These are phyloP conservation scores for Hipparchia sbordonii DNA, from an alignment of 2,888 invertebrate species.

Conservation along the genomic window DNA sequence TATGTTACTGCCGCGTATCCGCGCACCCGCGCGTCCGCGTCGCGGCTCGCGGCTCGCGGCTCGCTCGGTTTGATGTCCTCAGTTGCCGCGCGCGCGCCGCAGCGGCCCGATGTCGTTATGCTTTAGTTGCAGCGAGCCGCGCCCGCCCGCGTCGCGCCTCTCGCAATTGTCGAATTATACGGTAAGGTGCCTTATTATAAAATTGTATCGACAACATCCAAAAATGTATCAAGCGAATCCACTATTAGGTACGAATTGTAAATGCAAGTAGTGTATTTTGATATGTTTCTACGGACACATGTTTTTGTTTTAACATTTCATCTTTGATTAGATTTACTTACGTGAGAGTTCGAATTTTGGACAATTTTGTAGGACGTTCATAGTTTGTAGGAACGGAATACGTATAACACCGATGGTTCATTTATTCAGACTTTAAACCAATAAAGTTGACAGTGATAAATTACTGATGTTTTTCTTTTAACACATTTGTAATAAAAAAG, in stretches of 20 bases:
- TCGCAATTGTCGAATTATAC: background rate
- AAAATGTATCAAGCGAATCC: conserved; percentile 35
- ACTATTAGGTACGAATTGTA: conserved; percentile 39
- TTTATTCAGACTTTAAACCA: conserved; percentile 38
- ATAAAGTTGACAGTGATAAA: conserved; percentile 42
- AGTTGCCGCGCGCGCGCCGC: background rate
- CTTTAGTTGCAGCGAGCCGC: conserved; percentile 3
- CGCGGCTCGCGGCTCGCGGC: background rate
- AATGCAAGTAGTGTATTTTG: conserved; percentile 42
- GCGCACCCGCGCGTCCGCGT: background rate
- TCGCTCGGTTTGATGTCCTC: conserved; percentile 5
- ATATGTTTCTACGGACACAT: conserved; percentile 42
- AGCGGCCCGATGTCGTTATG: background rate
- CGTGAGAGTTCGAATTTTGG: conserved; percentile 42
- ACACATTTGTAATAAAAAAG: conserved; percentile 35
- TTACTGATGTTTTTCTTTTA: conserved; percentile 34
- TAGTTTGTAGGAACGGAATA: conserved; percentile 42
- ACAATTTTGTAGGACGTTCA: conserved; percentile 43
- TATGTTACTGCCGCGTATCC: conserved; percentile 5
- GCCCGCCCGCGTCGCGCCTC: conserved; percentile 6
- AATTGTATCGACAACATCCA: conserved; percentile 28
- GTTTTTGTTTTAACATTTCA: conserved; percentile 40
- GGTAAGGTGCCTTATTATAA: conserved; percentile 21
- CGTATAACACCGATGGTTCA: conserved; percentile 37
- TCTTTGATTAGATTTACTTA: conserved; percentile 38